Conservation (phyloP, 2,113 vertebrate species). For the Syrrhaptes paradoxus region DNA sequence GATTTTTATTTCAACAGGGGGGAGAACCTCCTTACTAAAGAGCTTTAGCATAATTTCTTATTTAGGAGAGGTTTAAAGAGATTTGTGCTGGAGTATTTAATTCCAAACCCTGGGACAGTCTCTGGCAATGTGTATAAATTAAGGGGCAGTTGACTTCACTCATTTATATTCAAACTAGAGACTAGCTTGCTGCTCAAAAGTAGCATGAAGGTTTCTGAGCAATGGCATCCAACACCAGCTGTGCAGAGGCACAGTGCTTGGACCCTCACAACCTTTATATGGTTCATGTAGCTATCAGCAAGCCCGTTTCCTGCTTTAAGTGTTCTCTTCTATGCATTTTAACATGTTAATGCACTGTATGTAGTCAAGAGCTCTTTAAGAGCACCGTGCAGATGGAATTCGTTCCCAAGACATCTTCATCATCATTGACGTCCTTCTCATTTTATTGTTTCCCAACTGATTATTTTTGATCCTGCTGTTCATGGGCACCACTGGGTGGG, state of each 20-base stretch:
- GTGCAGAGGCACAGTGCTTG: neutral
- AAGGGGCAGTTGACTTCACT: constrained; percentile 78
- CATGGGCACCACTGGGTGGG: neutral
- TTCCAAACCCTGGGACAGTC: constrained; percentile 71
- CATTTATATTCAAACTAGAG: constrained; percentile 74
- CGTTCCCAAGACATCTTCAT: neutral
- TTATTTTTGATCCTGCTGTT: neutral
- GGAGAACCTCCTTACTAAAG: constrained; percentile 62
- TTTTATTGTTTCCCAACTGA: neutral
- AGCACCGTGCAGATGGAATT: neutral
- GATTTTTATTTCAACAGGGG: constrained; percentile 72
- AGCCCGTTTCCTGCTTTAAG: neutral
- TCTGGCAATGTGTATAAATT: constrained; percentile 73
- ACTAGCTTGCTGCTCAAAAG: constrained; percentile 41
- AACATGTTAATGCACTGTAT: neutral
- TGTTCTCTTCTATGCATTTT: neutral
- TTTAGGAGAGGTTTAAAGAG: constrained; percentile 73
- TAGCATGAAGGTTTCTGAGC: constrained; percentile 49
- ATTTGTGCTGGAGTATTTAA: constrained; percentile 73
- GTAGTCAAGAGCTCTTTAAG: neutral
- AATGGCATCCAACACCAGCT: constrained; percentile 29
- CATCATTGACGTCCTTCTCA: neutral
- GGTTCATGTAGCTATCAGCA: neutral
- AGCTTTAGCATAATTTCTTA: constrained; percentile 74
- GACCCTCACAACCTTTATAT: neutral